Evolutionary conservation across 2,113 vertebrate genomes (phyloP), one percentile per base, ranked within the genome.

Genomic region (Meleagris gallopavo): DNA sequence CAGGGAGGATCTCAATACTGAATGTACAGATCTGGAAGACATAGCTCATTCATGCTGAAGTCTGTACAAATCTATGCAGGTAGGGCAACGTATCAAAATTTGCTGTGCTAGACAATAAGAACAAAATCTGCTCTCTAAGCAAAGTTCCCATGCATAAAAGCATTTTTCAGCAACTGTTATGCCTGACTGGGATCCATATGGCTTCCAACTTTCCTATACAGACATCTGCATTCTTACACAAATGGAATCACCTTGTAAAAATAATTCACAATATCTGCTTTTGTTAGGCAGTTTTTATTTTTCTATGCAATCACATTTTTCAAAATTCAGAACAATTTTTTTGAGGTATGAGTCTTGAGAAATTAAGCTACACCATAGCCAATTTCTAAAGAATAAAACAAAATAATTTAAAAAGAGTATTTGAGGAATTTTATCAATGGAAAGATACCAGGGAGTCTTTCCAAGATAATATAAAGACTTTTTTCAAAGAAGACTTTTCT

Each of bases 141-240:
- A 74, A 86, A 88, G 62, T 60, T 71, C 45, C 10, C 6, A 43
- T 15, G 3, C 75, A 69, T 32, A 80, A 91, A 40, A 24, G 6
- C 12, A 58, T 75, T 92, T 80, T 88, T 88, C 81, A 94, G 67
- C 69, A 83, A 71, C 11, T 41, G 57, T 83, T 86, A 88, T 50
- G 64, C 66, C 76, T 54, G 46, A 88, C 6, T 67, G n/a, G 24
- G 30, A 67, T 74, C 92, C 84, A 88, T 91, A 91, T 77, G 90
- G 50, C 50, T 95, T 80, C 73, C 61, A 84, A 32, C 1, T 5
- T 94, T 89, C 50, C 78, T 62, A 60, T 7, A 82, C 45, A 95
- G 29, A 64, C n/a, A 71, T 82, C 55, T 95, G 36, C 18, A 62
- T 83, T 89, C 83, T 89, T 78, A 73, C 36, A 80, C 7, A 87